These are phyloP conservation scores for Mimachlamys varia DNA, from an alignment of 2,888 invertebrate species.

Conservation along the genomic window DNA sequence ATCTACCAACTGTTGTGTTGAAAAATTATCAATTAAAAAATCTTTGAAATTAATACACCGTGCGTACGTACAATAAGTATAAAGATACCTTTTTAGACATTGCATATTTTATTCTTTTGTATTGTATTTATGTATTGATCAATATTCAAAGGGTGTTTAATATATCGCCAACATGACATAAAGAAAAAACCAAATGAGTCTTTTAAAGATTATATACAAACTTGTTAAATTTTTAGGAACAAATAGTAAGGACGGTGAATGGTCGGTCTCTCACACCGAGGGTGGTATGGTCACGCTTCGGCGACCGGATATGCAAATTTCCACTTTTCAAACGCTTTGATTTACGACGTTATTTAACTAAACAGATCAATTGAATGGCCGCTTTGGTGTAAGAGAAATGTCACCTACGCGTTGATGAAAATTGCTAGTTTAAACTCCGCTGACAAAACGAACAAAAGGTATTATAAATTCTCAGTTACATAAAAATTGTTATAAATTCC, in stretches of 20 bases:
- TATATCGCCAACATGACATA: too few species aligned
- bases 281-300: constrained; percentile 23
- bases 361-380: constrained; percentile 28
- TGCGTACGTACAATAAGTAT: too few species aligned
- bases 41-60: neutral
- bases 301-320: constrained; percentile 22
- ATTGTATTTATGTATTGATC: too few species aligned
- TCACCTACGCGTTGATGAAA: constrained; percentile 9
- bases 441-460: constrained; percentile 33
- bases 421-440: constrained; percentile 23
- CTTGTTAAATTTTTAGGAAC: neutral
- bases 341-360: constrained; percentile 34
- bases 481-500: constrained; percentile 28
- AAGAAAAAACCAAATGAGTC: neutral
- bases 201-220: neutral
- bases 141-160: too few species aligned
- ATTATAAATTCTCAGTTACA: constrained; percentile 25
- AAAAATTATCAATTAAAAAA: neutral
- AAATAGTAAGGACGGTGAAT: neutral
- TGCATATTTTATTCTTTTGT: too few species aligned
- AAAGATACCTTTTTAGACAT: too few species aligned
- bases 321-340: constrained; percentile 16
- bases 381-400: constrained; percentile 12
- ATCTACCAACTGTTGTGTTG: neutral
- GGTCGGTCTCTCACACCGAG: neutral